Evolutionary conservation across 2,113 vertebrate species (phyloP).

Genomic region (Barbus barbus): DNA sequence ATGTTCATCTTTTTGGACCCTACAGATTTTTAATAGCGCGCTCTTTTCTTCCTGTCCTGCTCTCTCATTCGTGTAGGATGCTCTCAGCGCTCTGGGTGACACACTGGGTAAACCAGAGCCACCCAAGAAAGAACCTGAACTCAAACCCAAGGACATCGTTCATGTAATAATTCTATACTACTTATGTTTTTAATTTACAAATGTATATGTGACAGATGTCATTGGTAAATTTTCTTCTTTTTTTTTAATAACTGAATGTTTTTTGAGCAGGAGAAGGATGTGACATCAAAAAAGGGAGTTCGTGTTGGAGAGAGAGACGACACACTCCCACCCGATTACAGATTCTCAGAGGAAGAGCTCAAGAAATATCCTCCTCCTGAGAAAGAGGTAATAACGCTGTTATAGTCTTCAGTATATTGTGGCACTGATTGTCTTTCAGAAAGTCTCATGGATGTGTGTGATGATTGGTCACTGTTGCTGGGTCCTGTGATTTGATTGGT

Average conservation of each 20-base stretch:
- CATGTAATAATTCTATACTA: slow-evolving; percentile 33
- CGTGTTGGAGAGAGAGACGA: slow-evolving; percentile 61
- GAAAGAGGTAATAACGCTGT: slow-evolving; percentile 41
- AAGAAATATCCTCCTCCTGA: slow-evolving; percentile 47
- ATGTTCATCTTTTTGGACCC: background rate
- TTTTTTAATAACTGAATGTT: background rate
- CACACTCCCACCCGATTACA: slow-evolving; percentile 55
- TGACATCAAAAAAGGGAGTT: slow-evolving; percentile 53
- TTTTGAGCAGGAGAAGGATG: slow-evolving; percentile 45
- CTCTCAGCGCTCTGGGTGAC: slow-evolving; percentile 65
- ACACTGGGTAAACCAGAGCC: slow-evolving; percentile 55
- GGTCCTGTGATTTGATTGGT: background rate
- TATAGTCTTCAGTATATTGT: background rate
- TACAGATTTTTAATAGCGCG: background rate
- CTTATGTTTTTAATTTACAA: background rate
- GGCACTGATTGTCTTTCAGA: background rate
- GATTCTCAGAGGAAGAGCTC: slow-evolving; percentile 50
- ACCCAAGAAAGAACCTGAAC: slow-evolving; percentile 58
- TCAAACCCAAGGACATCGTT: slow-evolving; percentile 56
- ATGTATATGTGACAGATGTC: background rate
- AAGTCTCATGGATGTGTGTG: background rate
- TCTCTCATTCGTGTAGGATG: slow-evolving; percentile 56
- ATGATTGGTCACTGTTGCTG: background rate
- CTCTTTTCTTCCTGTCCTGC: slow-evolving; percentile 45
- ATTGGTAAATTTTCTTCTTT: background rate